phyloP scores from a whole-genome alignment of 1,140 invertebrate genomes.

The Euura saliciscinereae region DNA sequence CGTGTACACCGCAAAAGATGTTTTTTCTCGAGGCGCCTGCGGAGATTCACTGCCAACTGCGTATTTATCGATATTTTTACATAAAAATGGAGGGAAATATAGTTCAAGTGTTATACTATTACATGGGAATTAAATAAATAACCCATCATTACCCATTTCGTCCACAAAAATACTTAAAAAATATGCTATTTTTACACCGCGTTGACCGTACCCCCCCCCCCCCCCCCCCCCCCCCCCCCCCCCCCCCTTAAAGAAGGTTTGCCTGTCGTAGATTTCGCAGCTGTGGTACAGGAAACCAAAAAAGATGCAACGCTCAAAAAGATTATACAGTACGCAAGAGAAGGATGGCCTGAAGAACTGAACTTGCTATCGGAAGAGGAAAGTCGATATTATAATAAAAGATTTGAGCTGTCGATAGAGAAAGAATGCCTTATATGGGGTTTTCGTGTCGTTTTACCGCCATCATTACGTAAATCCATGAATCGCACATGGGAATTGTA shows the following conservation, averaged over 20 bases:
- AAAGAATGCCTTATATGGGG: slow-evolving; percentile 33
- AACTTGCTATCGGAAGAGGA: background rate
- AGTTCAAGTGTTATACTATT: too few species aligned
- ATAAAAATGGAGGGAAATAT: too few species aligned
- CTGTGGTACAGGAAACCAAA: slow-evolving; percentile 11
- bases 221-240: too few species aligned
- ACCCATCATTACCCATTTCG: too few species aligned
- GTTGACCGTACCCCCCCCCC: too few species aligned
- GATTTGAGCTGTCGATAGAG: slow-evolving; percentile 3
- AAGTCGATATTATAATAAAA: slow-evolving; percentile 11
- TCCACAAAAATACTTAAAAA: too few species aligned
- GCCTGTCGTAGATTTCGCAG: slow-evolving; percentile 7
- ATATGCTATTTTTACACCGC: too few species aligned
- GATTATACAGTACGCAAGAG: slow-evolving; percentile 7
- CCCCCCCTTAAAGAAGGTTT: slow-evolving; percentile 9
- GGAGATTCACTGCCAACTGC: too few species aligned
- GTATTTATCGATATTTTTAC: too few species aligned
- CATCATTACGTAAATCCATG: slow-evolving; percentile 44
- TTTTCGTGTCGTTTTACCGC: slow-evolving; percentile 41
- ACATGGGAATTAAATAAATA: too few species aligned
- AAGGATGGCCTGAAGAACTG: background rate
- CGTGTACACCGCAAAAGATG: too few species aligned
- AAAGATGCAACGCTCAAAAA: background rate
- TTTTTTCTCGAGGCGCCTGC: too few species aligned
- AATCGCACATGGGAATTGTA: slow-evolving; percentile 49